Base-by-base conservation (phyloP, 2,888 invertebrate genomes). In the Trichopria drosophilae region DNA sequence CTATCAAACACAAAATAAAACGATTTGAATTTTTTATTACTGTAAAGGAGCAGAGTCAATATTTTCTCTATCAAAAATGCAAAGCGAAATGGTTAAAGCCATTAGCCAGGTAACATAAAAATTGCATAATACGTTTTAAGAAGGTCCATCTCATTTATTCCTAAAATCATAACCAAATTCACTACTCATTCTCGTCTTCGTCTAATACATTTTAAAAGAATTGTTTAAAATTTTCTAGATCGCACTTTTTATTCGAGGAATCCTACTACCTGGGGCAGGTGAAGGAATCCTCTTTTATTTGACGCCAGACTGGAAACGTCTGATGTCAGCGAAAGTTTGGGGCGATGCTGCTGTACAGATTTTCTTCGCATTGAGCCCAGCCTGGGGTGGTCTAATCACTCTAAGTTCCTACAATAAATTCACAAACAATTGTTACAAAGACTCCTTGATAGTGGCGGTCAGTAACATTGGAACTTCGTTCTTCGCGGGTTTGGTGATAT, bases 311-410 rank as follows among this genome's bases (percentile, higher is more conserved):
- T 90, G 88, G 78, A 81, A 81, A 40, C 84, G 84, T 65, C 79
- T 90, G 42, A 79, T 80, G 23, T 87, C 89, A 65, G 85, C 89
- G 5, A 85, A 86, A 78, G 87, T 88, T 10, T 88, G 87, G 89
- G 88, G 88, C 35, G 88, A 90, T 69, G 89, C 90, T 0, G 88
- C 89, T 1, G 88, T 90, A 16, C 91, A 92, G 76, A 90, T 91
- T 67, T 92, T 93, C 76, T 93, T 90, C 72, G 90, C 91, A 0
- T 76, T 92, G 18, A 89, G 90, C 64, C 89, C 89, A 3, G 88
- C 90, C 42, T 90, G 91, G 87, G 92, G 92, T 41, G 92, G 91
- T 28, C 80, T 92, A 10, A 90, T 91, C 44, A 91, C 90, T 1
- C 80, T 93, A 46, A 87, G 90, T 40, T 89, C 89, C 13, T 92